Evolutionary conservation across 2,797 vertebrate species (phyloP).

Genomic region (Bradypus variegatus): DNA sequence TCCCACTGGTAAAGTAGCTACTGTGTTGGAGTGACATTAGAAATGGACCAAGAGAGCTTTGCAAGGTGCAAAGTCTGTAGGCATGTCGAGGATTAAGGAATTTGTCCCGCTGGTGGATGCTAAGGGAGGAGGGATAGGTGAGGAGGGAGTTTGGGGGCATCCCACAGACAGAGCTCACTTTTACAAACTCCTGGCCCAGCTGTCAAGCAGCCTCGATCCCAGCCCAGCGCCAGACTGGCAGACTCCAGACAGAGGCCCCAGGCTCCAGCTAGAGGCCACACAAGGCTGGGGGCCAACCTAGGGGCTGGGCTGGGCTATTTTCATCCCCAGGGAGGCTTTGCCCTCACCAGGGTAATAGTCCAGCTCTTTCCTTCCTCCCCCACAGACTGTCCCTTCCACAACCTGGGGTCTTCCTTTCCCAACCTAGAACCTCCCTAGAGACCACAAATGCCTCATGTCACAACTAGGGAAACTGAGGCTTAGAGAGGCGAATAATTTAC

Average conservation of each 20-base stretch:
- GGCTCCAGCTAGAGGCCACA: not conserved
- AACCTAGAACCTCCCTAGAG: not conserved
- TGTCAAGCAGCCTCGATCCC: not conserved
- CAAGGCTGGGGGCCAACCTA: not conserved
- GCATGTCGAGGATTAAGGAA: conserved; percentile 16
- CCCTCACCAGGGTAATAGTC: not conserved
- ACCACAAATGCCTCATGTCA: not conserved
- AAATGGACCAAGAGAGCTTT: not conserved
- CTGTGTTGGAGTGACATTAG: not conserved
- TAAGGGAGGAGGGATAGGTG: not conserved
- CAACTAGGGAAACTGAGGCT: not conserved
- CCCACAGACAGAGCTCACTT: not conserved
- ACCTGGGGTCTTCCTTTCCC: not conserved
- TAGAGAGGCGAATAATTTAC: not conserved
- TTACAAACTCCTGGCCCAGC: conserved; percentile 26
- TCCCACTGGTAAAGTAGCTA: not conserved
- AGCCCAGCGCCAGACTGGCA: conserved; percentile 7
- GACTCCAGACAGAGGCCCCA: conserved; percentile 43
- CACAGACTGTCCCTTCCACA: not conserved
- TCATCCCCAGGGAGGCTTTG: not conserved
- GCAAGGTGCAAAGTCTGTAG: not conserved
- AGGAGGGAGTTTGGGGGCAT: not conserved
- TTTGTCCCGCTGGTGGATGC: not conserved
- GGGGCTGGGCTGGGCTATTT: conserved; percentile 28
- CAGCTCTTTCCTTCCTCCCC: not conserved